Percentiles rank a stretch among this genome's conserved stretches.
Evolutionary conservation across 2,888 invertebrate genomes (phyloP).

Genomic region (Drosophila borborema): DNA sequence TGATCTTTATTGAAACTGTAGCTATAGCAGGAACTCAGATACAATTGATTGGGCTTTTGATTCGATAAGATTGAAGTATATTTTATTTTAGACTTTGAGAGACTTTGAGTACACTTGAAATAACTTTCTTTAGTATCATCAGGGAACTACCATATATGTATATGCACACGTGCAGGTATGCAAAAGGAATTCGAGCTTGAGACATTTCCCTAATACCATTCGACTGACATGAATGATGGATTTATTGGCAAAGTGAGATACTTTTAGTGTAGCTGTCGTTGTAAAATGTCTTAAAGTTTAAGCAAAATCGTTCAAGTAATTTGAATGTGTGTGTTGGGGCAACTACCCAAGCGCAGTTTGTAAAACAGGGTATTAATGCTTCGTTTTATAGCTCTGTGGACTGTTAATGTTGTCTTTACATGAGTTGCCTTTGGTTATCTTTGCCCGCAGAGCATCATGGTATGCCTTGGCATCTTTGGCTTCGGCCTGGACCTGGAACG

Average conservation of each 20-base stretch:
- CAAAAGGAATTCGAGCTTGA: not conserved
- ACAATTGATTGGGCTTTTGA: not conserved
- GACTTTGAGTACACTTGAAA: not conserved
- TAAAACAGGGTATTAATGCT: slow-evolving; percentile 29
- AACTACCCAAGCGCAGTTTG: not conserved
- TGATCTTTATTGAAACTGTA: not conserved
- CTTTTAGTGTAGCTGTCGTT: slow-evolving; percentile 1
- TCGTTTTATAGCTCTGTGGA: not conserved
- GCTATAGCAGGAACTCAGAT: not conserved
- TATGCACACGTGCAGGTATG: not conserved
- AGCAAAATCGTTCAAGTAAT: not conserved
- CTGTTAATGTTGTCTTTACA: slow-evolving; percentile 8
- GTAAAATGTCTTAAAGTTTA: not conserved
- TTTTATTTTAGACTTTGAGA: no score
- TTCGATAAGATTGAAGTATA: no score
- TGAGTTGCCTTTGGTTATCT: slow-evolving; percentile 13
- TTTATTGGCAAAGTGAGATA: slow-evolving; percentile 4
- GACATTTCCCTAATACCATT: not conserved
- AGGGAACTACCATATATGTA: no score
- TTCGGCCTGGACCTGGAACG: not conserved
- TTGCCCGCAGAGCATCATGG: slow-evolving; percentile 41
- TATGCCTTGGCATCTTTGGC: slow-evolving; percentile 26
- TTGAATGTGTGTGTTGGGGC: not conserved
- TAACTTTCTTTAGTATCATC: not conserved
- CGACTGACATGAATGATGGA: not conserved